Conservation (phyloP, 2,797 vertebrate species). For the Sciurus carolinensis region DNA sequence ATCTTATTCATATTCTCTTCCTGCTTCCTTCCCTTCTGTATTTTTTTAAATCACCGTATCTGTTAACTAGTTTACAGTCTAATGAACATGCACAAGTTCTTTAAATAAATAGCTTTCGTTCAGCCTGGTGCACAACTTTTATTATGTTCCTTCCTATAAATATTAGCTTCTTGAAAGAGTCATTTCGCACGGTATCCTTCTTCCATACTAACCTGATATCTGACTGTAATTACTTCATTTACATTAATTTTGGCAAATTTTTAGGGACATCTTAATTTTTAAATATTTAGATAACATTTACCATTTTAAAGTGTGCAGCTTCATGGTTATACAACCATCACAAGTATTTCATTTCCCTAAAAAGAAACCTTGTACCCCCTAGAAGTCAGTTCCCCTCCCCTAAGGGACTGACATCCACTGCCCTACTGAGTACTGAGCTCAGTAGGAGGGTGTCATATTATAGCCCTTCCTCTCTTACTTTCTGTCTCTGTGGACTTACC, state of each 20-base stretch:
- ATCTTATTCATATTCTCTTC: background rate
- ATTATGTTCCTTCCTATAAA: background rate
- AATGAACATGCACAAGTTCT: background rate
- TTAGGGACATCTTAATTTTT: background rate
- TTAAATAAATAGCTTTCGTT: background rate
- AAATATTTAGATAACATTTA: background rate
- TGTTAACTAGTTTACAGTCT: background rate
- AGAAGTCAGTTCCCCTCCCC: background rate
- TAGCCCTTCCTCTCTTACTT: background rate
- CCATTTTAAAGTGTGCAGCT: background rate
- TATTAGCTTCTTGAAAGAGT: background rate
- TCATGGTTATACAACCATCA: background rate
- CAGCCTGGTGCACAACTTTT: background rate
- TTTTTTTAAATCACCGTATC: background rate
- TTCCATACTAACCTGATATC: background rate
- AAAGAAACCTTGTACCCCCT: background rate
- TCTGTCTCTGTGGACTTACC: background rate
- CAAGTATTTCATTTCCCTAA: background rate
- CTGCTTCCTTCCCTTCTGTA: background rate
- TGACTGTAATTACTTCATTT: background rate
- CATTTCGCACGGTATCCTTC: background rate
- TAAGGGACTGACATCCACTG: background rate
- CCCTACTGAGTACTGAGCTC: background rate
- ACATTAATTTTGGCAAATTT: constrained; percentile 9
- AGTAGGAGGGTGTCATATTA: background rate